Evolutionary conservation across 2,888 invertebrate species (phyloP), one percentile per base, ranked within the genome.

Genomic region (Callinectes sapidus): DNA sequence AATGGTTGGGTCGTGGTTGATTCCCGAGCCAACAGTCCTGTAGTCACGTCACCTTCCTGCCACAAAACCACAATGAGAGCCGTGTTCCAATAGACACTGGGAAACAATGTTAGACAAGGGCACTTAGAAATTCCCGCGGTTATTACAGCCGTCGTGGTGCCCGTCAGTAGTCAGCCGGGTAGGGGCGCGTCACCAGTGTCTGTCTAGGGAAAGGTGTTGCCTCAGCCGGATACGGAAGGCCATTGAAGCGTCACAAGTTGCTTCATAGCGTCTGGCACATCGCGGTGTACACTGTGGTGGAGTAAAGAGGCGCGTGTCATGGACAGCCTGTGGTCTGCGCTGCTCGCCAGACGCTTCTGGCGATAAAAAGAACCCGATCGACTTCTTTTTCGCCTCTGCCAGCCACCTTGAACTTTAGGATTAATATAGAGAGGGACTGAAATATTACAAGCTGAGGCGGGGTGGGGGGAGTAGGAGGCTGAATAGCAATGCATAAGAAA

Each of bases 361-460:
- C 32, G 88, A 32, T 55, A 61, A 61, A 88, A 88, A 61, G 87
- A 61, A 88, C 88, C 35, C 42, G 88, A 55, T 88, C 32, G 54
- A 54, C 88, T 35, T 81, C 81, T 81, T 81, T 81, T 81, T 81
- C 81, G 81, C 16, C 81, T n/a, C 81, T 14, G 81, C 35, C 35
- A 81, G 32, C 81, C 35, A 81, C 81, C 81, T 81, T 81, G 81
- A 81, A 81, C 81, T 81, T 81, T 81, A 81, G 81, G 81, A 81
- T 81, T 81, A 81, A 81, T 81, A 81, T 81, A 35, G 81, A 81
- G 81, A 61, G 48, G 48, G 61, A 81, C 81, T 81, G 81, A 81
- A 81, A 81, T 81, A 81, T 81, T 81, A 81, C 81, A 35, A 81
- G 81, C 81, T 35, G 35, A 81, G 35, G 81, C 16, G 71, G n/a